Base-by-base conservation (phyloP, 2,797 vertebrate genomes). In the Cossypha polioptera region DNA sequence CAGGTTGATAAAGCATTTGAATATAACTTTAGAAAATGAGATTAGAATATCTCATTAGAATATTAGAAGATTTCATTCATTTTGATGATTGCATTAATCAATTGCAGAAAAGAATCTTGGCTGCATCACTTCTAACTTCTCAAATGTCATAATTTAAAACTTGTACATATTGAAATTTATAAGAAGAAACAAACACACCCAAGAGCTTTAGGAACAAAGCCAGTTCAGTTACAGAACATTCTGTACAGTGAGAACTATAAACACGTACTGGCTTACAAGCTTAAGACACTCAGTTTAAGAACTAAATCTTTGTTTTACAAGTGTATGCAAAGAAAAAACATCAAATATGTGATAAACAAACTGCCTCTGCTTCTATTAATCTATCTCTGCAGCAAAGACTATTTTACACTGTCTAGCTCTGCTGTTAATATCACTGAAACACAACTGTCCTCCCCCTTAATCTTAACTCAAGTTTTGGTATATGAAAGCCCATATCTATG, bases 1-100 rank as follows among this genome's bases (percentile, higher is more conserved):
- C 5, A 55, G 1, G 1, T 1, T 38, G 40, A 48, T 21, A 53
- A 1, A 50, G 8, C 3, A 3, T 19, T 47, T 83, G 15, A 61
- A 74, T 11, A 7, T 1, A 10, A 55, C 25, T 55, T 51, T 4
- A 58, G 33, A 83, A 92, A 71, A 20, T 9, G 1, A 61, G 17
- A 67, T 28, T 15, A 72, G 17, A 78, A 2, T 47, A 78, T 8
- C 1, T 21, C 20, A n/a, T n/a, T n/a, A n/a, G n/a, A n/a, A n/a
- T n/a, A n/a, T n/a, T n/a, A n/a, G n/a, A 14, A 48, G 8, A 33
- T 33, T 62, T 71, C 33, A 38, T 25, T 69, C 5, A 33, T 85
- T 69, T 58, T 69, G 40, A 78, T 67, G 5, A 85, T 42, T 87
- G 57, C 33, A 47, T 31, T 6, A 57, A 82, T 59, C 25, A 38